Conservation (phyloP, 2,888 invertebrate genomes). For the Actias luna region DNA sequence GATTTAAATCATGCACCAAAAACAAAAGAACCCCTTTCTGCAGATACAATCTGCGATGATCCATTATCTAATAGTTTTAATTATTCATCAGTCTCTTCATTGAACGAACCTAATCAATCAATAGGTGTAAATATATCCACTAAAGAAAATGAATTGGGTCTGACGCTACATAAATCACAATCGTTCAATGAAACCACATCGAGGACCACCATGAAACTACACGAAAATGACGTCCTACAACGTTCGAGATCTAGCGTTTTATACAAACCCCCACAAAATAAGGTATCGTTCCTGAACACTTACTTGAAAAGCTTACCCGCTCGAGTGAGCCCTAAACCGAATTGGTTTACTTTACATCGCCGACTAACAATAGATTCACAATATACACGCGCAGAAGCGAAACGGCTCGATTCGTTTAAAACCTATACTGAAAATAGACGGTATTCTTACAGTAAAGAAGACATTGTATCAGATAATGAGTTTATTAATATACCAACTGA, state of each 20-base stretch:
- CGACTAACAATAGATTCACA: constrained; percentile 53
- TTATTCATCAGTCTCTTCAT: constrained; percentile 45
- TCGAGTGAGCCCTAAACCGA: constrained; percentile 65
- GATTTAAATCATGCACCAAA: constrained; percentile 45
- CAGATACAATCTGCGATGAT: constrained; percentile 34
- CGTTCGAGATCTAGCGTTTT: constrained; percentile 68
- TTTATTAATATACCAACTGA: constrained; percentile 68
- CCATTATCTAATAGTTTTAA: constrained; percentile 36
- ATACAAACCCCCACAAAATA: constrained; percentile 68
- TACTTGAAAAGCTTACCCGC: constrained; percentile 77
- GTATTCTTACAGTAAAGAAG: constrained; percentile 43
- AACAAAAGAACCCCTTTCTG: constrained; percentile 33
- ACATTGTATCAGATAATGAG: constrained; percentile 64
- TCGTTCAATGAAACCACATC: constrained; percentile 61
- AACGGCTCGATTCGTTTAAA: constrained; percentile 46
- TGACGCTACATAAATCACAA: constrained; percentile 64
- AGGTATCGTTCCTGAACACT: constrained; percentile 76
- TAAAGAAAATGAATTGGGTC: constrained; percentile 49
- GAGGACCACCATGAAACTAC: constrained; percentile 41
- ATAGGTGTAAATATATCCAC: constrained; percentile 38
- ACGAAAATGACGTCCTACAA: constrained; percentile 42
- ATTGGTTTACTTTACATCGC: constrained; percentile 65
- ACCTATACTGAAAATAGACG: constrained; percentile 43
- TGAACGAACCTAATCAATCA: constrained; percentile 45
- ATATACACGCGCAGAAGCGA: constrained; percentile 41